These are phyloP conservation scores for Epizoanthus ramosus DNA, from an alignment of 92 coral and sea anemone species.

Conservation along the genomic window DNA sequence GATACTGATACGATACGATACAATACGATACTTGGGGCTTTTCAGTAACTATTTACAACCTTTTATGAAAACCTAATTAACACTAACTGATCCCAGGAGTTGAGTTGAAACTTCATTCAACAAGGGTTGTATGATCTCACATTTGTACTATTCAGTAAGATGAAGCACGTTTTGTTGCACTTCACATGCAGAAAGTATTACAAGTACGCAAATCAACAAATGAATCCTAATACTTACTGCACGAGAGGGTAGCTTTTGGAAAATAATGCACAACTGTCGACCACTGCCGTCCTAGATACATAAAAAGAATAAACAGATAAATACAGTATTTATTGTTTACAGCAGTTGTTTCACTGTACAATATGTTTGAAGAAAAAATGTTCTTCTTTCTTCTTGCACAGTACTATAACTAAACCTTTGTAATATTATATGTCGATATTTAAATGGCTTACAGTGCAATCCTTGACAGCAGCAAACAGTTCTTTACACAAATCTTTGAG, in stretches of 20 bases:
- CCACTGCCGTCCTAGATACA: slow-evolving; percentile 82
- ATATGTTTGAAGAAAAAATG: background rate
- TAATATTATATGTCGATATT: background rate
- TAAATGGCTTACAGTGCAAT: slow-evolving; percentile 78
- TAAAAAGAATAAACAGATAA: background rate
- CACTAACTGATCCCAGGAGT: too few relatives aligned
- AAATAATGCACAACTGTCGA: slow-evolving; percentile 94
- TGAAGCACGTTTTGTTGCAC: background rate
- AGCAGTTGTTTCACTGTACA: background rate
- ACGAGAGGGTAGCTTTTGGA: slow-evolving; percentile 96
- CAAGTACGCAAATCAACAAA: too few relatives aligned
- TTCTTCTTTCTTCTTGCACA: too few relatives aligned
- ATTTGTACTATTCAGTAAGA: too few relatives aligned
- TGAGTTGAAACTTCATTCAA: too few relatives aligned
- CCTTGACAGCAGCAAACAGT: slow-evolving; percentile 88
- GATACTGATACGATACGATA: too few relatives aligned
- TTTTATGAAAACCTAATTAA: too few relatives aligned
- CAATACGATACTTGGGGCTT: too few relatives aligned
- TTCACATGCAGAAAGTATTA: too few relatives aligned
- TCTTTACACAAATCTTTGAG: slow-evolving; percentile 94
- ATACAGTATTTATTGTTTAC: too few relatives aligned
- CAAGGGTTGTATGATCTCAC: too few relatives aligned
- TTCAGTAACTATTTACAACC: too few relatives aligned
- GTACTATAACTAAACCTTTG: background rate
- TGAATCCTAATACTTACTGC: slow-evolving; percentile 67